These are phyloP conservation scores for Corythaeola cristata DNA, from an alignment of 2,113 vertebrate genomes.

Conservation along the genomic window DNA sequence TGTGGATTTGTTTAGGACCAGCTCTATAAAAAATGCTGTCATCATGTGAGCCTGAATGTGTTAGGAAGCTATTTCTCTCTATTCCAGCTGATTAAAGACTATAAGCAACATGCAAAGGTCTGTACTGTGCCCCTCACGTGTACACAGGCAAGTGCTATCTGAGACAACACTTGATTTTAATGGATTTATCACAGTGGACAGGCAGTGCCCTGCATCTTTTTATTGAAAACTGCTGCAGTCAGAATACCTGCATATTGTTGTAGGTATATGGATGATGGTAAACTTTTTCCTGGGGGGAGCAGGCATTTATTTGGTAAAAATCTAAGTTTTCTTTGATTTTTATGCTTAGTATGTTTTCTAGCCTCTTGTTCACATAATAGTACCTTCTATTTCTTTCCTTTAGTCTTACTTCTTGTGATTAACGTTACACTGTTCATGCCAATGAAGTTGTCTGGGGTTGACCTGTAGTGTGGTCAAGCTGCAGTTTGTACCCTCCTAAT, in stretches of 20 bases:
- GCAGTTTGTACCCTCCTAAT: conserved; percentile 71
- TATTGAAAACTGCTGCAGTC: not conserved
- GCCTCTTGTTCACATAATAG: not conserved
- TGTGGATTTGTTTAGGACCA: not conserved
- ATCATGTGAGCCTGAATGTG: not conserved
- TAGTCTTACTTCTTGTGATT: not conserved
- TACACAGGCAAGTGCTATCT: not conserved
- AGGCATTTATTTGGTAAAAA: conserved; percentile 1
- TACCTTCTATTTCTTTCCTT: not conserved
- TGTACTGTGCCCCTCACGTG: no score
- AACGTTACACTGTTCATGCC: not conserved
- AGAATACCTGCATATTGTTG: not conserved
- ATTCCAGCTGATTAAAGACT: not conserved
- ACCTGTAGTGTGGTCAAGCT: conserved; percentile 32
- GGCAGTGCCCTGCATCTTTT: not conserved
- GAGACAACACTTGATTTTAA: not conserved
- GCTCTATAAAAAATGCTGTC: not conserved
- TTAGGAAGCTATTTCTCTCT: not conserved
- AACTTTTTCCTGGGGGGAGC: not conserved
- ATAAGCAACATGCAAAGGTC: not conserved
- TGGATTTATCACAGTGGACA: not conserved
- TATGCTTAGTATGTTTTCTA: not conserved
- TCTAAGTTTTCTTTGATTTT: conserved; percentile 13
- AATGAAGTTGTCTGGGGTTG: conserved; percentile 22
- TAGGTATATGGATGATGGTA: not conserved